A percentile compares a stretch with the other conserved stretches of the same genome.
phyloP scores from a whole-genome alignment of 2,888 invertebrate genomes.

The Spisula solida region DNA sequence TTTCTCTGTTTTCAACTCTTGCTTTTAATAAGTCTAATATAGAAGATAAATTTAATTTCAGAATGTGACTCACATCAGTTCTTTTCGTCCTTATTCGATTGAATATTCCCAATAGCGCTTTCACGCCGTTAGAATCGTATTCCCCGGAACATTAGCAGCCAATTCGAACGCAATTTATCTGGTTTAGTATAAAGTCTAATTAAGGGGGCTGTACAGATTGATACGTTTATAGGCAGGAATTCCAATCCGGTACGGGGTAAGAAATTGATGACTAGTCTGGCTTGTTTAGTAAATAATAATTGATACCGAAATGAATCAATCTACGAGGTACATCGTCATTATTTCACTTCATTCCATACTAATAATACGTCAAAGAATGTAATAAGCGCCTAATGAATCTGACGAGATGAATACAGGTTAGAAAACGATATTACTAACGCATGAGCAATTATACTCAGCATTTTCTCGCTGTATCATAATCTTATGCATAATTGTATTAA shows the following conservation, averaged over 20 bases:
- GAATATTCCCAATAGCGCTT: constrained; percentile 51
- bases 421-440: background rate
- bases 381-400: background rate
- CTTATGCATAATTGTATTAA: no score
- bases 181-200: constrained; percentile 57
- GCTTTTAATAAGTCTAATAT: background rate
- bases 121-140: constrained; percentile 58
- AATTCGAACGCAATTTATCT: constrained; percentile 71
- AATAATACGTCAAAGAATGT: constrained; percentile 10
- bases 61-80: constrained; percentile 50
- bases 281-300: constrained; percentile 22
- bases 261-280: constrained; percentile 30
- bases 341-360: constrained; percentile 19
- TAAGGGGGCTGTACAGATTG: constrained; percentile 53
- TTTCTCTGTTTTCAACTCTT: background rate
- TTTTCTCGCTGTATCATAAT: no score
- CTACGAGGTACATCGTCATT: background rate
- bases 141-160: constrained; percentile 64
- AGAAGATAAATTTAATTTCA: constrained; percentile 28
- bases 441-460: background rate
- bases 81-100: constrained; percentile 43
- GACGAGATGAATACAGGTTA: background rate
- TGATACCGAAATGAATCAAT: constrained; percentile 22
- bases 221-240: constrained; percentile 37
- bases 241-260: background rate